phyloP scores from a whole-genome alignment of 2,888 invertebrate genomes.

The Loripinus fragilis region DNA sequence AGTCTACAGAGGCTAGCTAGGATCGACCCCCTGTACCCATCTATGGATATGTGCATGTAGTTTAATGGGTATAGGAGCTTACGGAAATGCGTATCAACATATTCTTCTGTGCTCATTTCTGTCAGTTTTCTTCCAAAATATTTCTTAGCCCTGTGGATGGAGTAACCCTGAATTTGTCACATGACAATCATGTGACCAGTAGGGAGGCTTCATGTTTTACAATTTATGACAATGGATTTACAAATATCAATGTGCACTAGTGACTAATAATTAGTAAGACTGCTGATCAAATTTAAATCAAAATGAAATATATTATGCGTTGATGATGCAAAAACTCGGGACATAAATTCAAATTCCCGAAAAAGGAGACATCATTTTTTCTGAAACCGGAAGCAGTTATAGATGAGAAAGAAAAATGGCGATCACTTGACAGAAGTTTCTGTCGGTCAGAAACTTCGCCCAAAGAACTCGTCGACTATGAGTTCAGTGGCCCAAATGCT shows the following conservation, averaged over 20 bases:
- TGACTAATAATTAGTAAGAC: too few species aligned
- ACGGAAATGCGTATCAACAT: constrained; percentile 31
- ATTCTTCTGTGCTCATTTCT: background rate
- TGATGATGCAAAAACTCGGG: too few species aligned
- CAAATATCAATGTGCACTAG: too few species aligned
- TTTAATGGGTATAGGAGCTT: too few species aligned
- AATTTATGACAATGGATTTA: too few species aligned
- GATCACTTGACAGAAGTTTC: constrained; percentile 64
- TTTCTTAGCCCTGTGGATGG: too few species aligned
- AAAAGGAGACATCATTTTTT: constrained; percentile 2
- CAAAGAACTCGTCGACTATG: constrained; percentile 66
- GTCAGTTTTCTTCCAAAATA: background rate
- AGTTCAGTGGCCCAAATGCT: constrained; percentile 74
- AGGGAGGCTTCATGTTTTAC: constrained; percentile 5
- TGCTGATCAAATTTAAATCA: too few species aligned
- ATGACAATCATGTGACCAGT: constrained; percentile 28
- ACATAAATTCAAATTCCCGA: background rate
- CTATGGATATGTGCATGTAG: too few species aligned
- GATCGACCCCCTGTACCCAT: too few species aligned
- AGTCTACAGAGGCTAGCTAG: too few species aligned
- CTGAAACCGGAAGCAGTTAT: constrained; percentile 20
- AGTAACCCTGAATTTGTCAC: constrained; percentile 20
- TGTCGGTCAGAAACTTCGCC: constrained; percentile 61
- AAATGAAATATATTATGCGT: too few species aligned
- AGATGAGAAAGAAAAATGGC: constrained; percentile 65